phyloP scores from a whole-genome alignment of 37 sponge, comb jelly and placozoan genomes.

The Ianthella basta region DNA sequence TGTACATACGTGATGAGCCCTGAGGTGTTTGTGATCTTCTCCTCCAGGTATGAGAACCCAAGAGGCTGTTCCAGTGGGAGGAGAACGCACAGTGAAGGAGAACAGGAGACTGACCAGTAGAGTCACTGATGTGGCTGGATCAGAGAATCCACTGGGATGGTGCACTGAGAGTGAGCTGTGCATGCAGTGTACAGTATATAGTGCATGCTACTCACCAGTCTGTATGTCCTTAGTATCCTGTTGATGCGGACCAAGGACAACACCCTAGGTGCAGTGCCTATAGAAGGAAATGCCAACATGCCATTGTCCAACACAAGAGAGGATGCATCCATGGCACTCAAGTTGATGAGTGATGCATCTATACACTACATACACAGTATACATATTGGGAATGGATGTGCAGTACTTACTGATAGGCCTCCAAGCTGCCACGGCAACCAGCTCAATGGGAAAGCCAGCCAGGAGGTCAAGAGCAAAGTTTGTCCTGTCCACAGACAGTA shows the following conservation, averaged over 20 bases:
- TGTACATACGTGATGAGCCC: constrained; percentile 43
- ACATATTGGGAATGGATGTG: no score
- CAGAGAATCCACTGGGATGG: no score
- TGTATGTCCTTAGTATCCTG: constrained; percentile 62
- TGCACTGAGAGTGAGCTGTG: no score
- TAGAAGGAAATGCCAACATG: neutral
- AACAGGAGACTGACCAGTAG: no score
- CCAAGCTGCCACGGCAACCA: constrained; percentile 45
- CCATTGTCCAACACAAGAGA: no score
- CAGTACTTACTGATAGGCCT: neutral
- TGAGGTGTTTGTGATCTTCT: constrained; percentile 35
- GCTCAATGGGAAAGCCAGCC: constrained; percentile 64
- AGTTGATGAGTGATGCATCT: no score
- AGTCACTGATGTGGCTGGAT: no score
- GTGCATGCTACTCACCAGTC: constrained; percentile 42
- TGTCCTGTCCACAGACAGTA: constrained; percentile 46
- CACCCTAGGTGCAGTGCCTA: constrained; percentile 47
- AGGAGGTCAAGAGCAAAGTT: constrained; percentile 66
- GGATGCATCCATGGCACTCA: no score
- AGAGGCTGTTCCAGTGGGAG: constrained; percentile 24
- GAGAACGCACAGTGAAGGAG: neutral
- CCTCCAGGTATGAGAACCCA: constrained; percentile 43
- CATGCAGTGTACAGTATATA: no score
- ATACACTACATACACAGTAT: neutral
- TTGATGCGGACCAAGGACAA: constrained; percentile 60